Conservation (phyloP, 2,888 invertebrate species). For the Neria commutata region DNA sequence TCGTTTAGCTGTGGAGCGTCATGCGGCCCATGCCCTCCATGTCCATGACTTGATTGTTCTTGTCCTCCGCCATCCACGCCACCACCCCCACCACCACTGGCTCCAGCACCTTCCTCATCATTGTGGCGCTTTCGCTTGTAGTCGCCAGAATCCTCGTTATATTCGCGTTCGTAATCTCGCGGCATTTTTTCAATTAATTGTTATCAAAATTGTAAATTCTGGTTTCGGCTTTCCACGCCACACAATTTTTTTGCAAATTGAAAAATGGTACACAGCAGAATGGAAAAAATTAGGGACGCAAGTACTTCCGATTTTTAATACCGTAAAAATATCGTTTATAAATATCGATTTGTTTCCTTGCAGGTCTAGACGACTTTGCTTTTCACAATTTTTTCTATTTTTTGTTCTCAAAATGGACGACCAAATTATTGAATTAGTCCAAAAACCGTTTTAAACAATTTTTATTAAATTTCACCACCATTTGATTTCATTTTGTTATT, state of each 20-base stretch:
- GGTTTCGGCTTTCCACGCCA: not conserved
- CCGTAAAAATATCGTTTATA: too few relatives aligned
- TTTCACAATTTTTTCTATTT: too few relatives aligned
- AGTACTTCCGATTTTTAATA: too few relatives aligned
- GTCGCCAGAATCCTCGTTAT: slow-evolving; percentile 57
- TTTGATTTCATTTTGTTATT: too few relatives aligned
- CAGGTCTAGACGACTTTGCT: too few relatives aligned
- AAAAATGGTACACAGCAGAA: too few relatives aligned
- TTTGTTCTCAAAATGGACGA: too few relatives aligned
- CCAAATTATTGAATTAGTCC: too few relatives aligned
- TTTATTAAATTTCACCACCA: too few relatives aligned
- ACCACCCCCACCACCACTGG: slow-evolving; percentile 36
- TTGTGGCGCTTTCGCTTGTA: slow-evolving; percentile 58
- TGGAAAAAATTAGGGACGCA: too few relatives aligned
- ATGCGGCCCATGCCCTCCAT: slow-evolving; percentile 37
- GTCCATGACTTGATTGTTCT: slow-evolving; percentile 32
- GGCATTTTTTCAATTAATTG: slow-evolving; percentile 44
- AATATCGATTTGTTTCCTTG: too few relatives aligned
- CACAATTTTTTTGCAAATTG: slow-evolving; percentile 3
- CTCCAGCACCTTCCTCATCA: slow-evolving; percentile 46
- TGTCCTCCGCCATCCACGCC: slow-evolving; percentile 40
- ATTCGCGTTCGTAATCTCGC: slow-evolving; percentile 59
- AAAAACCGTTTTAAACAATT: too few relatives aligned
- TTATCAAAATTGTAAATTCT: not conserved
- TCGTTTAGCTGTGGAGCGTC: slow-evolving; percentile 66